Conservation (phyloP, 2,888 invertebrate genomes). For the Microchrysa polita region DNA sequence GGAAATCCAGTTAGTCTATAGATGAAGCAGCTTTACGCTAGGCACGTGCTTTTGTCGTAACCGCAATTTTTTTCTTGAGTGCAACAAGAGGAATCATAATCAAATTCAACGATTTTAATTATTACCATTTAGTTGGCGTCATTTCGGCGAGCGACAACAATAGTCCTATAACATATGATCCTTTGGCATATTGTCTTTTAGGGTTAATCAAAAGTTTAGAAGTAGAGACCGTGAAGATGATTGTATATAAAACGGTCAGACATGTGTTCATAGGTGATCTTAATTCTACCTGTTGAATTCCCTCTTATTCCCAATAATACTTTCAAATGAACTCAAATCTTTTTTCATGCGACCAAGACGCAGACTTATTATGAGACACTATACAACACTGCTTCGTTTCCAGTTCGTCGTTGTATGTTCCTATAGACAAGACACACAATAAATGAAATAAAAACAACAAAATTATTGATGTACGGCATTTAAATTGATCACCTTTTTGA, state of each 20-base stretch:
- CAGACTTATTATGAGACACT: neutral
- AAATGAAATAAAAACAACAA: neutral
- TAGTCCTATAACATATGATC: constrained; percentile 30
- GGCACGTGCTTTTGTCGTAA: constrained; percentile 38
- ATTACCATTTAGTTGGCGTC: neutral
- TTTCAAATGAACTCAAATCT: neutral
- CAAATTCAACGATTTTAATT: neutral
- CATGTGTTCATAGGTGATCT: constrained; percentile 9
- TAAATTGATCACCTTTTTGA: constrained; percentile 41
- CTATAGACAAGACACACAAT: neutral
- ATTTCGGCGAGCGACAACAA: neutral
- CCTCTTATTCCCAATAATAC: constrained; percentile 1
- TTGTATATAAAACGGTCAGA: constrained; percentile 26
- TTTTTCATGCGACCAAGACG: neutral
- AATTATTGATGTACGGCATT: constrained; percentile 40
- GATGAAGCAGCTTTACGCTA: constrained; percentile 31
- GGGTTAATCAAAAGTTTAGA: constrained; percentile 30
- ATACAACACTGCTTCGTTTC: neutral
- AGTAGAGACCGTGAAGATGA: neutral
- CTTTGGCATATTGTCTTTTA: constrained; percentile 38
- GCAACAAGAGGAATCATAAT: no score
- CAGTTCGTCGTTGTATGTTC: neutral
- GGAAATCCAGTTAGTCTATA: neutral
- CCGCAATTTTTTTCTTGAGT: constrained; percentile 2
- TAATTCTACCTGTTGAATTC: constrained; percentile 28